A percentile compares a stretch with the other conserved stretches of the same genome.
These are phyloP conservation scores for Rynchops niger DNA, from an alignment of 2,113 vertebrate species.

Conservation along the genomic window DNA sequence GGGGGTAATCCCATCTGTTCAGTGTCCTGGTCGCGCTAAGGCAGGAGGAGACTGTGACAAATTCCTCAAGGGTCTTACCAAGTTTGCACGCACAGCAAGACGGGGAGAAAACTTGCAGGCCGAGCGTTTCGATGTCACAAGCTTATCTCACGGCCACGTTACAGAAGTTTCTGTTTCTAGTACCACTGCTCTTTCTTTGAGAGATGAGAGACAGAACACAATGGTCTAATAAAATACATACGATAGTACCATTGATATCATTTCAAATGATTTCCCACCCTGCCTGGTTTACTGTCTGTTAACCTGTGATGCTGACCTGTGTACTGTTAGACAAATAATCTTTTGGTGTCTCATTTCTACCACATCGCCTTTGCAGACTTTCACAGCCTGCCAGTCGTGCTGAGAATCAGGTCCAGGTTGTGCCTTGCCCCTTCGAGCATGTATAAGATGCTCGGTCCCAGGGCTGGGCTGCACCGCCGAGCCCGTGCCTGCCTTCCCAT, in stretches of 20 bases:
- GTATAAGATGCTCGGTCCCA: fast-evolving
- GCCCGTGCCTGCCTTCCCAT: fast-evolving
- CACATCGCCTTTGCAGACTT: not conserved
- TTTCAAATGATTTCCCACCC: not conserved
- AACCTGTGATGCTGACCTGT: not conserved
- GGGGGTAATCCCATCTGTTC: not conserved
- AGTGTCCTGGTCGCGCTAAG: not conserved
- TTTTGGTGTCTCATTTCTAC: not conserved
- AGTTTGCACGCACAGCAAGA: not conserved
- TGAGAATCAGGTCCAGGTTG: not conserved
- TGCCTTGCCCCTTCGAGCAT: fast-evolving
- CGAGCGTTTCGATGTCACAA: fast-evolving
- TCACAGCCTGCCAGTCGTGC: not conserved
- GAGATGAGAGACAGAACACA: not conserved
- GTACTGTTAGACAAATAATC: not conserved
- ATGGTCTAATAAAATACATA: not conserved
- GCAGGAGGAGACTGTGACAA: not conserved
- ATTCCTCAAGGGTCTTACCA: not conserved
- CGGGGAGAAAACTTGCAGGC: not conserved
- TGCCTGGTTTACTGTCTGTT: not conserved
- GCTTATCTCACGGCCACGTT: not conserved
- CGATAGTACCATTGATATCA: not conserved
- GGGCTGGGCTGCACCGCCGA: fast-evolving
- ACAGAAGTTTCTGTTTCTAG: not conserved
- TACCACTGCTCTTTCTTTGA: not conserved